Evolutionary conservation across 2,888 invertebrate genomes (phyloP).

Genomic region (Callyntrura guangdongensis): DNA sequence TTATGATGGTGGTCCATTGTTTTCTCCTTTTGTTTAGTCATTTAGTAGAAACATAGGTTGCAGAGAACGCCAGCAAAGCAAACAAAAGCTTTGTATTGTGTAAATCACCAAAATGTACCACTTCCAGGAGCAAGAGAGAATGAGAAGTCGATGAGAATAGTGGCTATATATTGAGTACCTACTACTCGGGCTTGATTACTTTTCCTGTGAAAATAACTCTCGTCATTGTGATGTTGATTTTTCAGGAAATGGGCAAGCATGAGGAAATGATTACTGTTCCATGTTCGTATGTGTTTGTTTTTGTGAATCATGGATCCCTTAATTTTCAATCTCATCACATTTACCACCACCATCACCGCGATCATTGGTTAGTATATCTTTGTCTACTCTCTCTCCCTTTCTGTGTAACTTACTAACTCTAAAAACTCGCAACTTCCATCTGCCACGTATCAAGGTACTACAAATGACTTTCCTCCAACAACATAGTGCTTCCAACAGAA

Average conservation of each 20-base stretch:
- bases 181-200: slow-evolving; percentile 65
- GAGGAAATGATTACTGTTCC: slow-evolving; percentile 70
- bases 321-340: slow-evolving; percentile 74
- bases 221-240: slow-evolving; percentile 58
- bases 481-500: neutral
- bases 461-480: neutral
- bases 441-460: neutral
- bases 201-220: slow-evolving; percentile 62
- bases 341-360: slow-evolving; percentile 26
- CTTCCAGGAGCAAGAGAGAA: neutral
- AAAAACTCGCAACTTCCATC: slow-evolving; percentile 16
- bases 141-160: neutral
- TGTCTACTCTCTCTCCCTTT: neutral
- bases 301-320: slow-evolving; percentile 59
- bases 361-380: neutral
- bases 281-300: slow-evolving; percentile 15
- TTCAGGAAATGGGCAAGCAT: slow-evolving; percentile 54
- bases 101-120: slow-evolving; percentile 30
- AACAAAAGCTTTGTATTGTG: slow-evolving; percentile 30
- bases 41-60: neutral
- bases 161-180: neutral
- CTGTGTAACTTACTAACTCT: neutral
- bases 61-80: neutral
- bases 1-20: slow-evolving; percentile 34
- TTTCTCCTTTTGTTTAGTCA: slow-evolving; percentile 21